These are phyloP conservation scores for Tupiocoris notatus DNA, from an alignment of 2,888 invertebrate species.

Conservation along the genomic window DNA sequence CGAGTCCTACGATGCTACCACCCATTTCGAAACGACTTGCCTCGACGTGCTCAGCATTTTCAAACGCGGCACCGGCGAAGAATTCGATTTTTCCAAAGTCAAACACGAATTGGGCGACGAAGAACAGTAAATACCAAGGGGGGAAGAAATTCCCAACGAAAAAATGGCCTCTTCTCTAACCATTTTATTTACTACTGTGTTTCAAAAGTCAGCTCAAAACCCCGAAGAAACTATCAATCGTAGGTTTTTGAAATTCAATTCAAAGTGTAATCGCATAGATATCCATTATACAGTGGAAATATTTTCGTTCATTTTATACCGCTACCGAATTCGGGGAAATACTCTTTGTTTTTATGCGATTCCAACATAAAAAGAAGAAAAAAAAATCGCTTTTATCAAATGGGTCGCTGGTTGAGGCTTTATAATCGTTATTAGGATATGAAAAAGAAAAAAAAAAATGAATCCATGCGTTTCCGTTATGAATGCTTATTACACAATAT, in stretches of 20 bases:
- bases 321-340: too few species aligned
- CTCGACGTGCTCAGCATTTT: slow-evolving; percentile 96
- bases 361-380: too few species aligned
- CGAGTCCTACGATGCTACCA: slow-evolving; percentile 96
- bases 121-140: slow-evolving; percentile 72
- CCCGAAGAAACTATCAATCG: too few species aligned
- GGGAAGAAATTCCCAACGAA: not conserved
- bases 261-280: too few species aligned
- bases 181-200: slow-evolving; percentile 3
- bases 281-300: too few species aligned
- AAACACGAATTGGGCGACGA: slow-evolving; percentile 78
- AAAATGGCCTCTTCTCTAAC: not conserved
- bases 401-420: slow-evolving; percentile 37
- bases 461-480: not conserved
- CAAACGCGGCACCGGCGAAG: slow-evolving; percentile 91
- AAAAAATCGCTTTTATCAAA: slow-evolving; percentile 24
- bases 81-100: slow-evolving; percentile 95
- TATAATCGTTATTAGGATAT: not conserved
- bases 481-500: not conserved
- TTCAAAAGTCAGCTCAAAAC: slow-evolving; percentile 29
- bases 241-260: too few species aligned
- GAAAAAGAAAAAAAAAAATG: slow-evolving; percentile 1
- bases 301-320: too few species aligned
- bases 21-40: slow-evolving; percentile 99
- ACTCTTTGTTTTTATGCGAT: too few species aligned